Evolutionary conservation across 2,113 vertebrate genomes (phyloP), one percentile per base, ranked within the genome.

Genomic region (Cheirogaleus medius): DNA sequence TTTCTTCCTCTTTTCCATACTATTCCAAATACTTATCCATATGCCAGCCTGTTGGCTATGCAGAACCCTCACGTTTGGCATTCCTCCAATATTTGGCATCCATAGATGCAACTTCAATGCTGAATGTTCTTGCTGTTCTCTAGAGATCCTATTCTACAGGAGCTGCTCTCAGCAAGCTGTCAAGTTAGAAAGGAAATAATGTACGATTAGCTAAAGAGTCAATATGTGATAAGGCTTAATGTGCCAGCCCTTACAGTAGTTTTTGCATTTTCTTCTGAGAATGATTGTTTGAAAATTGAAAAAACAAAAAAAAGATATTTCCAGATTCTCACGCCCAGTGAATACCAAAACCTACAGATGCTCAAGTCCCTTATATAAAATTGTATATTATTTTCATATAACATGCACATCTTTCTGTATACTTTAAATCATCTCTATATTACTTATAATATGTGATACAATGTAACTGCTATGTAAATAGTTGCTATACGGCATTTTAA

Each of bases 201-300:
- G 91, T 96, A 27, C 86, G 78, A 93, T 91, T 91, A 96, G 47
- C 56, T 81, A 56, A 91, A 91, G 29, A 69, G 27, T 93, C 78
- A 89, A 74, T 77, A 81, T 68, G 39, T 54, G 66, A 76, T 69
- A 91, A 86, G 13, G 20, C 23, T 66, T 80, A 44, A 66, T 47
- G 32, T 64, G 15, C 20, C 27, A 60, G 9, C 7, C 32, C 29
- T 90, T 25, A 84, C 17, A 44, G 23, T 2, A 58, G 69, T 69
- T 49, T 73, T 49, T 73, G 25, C 11, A 5, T 94, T 78, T 88
- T 94, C 64, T 86, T 81, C 86, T 39, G 60, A 3, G 74, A 92
- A 68, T 64, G 23, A 87, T 81, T 64, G 82, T 64, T 60, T 87
- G 14, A 29, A 89, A 86, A 85, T 12, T 25, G 10, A 39, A 58